Conservation (phyloP, 2,113 vertebrate genomes). For the Indicator maculatus region DNA sequence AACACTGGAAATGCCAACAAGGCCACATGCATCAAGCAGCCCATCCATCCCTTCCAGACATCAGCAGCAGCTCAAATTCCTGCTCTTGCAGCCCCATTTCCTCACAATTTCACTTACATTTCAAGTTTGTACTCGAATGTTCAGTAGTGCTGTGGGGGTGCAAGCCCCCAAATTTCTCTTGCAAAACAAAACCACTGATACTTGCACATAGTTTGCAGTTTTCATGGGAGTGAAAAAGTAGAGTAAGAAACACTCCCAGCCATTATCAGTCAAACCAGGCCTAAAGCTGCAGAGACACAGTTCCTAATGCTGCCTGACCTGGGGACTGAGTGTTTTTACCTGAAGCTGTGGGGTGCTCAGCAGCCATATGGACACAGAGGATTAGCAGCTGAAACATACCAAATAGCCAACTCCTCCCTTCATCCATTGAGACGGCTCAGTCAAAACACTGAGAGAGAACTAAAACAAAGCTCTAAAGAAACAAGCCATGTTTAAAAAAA, state of each 20-base stretch:
- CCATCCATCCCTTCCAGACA: background rate
- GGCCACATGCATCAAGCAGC: background rate
- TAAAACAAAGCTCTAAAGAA: constrained; percentile 49
- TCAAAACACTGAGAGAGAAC: constrained; percentile 34
- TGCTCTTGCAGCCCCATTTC: background rate
- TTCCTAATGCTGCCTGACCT: background rate
- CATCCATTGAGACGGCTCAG: constrained; percentile 32
- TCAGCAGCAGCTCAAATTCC: background rate
- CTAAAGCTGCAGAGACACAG: background rate
- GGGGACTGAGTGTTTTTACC: background rate
- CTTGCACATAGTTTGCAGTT: background rate
- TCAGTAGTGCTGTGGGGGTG: background rate
- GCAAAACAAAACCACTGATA: background rate
- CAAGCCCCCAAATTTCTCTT: background rate
- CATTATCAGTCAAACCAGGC: background rate
- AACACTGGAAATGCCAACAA: too few species aligned
- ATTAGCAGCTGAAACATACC: constrained; percentile 23
- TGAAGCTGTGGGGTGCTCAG: background rate
- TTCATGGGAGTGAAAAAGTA: background rate
- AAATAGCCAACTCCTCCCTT: constrained; percentile 21
- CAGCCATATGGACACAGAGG: background rate
- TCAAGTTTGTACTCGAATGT: background rate
- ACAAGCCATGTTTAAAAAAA: constrained; percentile 56
- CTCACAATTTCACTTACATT: background rate
- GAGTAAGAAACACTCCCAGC: background rate